phyloP scores from a whole-genome alignment of 2,113 vertebrate genomes.

The Columba livia region DNA sequence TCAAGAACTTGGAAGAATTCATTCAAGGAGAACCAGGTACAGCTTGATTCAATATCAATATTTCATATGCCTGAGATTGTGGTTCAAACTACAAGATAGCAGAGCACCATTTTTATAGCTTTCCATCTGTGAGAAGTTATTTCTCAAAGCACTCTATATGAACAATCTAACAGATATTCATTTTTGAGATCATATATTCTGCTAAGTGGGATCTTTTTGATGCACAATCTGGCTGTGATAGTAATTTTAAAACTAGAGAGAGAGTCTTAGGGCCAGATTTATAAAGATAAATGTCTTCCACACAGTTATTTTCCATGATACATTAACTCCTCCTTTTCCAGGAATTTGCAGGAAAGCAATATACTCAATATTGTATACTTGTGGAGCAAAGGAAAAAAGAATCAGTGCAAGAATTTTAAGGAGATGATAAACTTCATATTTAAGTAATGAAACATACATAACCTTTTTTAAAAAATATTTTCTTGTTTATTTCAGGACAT shows the following conservation, averaged over 20 bases:
- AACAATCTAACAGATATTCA: constrained; percentile 72
- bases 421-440: neutral
- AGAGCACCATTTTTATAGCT: constrained; percentile 76
- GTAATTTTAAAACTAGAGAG: constrained; percentile 66
- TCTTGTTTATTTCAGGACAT: constrained; percentile 5
- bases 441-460: neutral
- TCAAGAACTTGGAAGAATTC: constrained; percentile 73
- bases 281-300: constrained; percentile 73
- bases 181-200: constrained; percentile 66
- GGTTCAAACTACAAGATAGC: constrained; percentile 75
- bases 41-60: constrained; percentile 80
- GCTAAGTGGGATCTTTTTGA: constrained; percentile 70
- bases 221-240: constrained; percentile 60
- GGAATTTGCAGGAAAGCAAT: constrained; percentile 23
- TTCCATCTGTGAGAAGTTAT: constrained; percentile 80
- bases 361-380: neutral
- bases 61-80: constrained; percentile 75
- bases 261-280: constrained; percentile 57
- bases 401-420: constrained; percentile 2
- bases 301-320: constrained; percentile 35
- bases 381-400: neutral
- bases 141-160: constrained; percentile 68
- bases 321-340: constrained; percentile 45
- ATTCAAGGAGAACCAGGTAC: constrained; percentile 70
- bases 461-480: neutral